Evolutionary conservation across 2,113 vertebrate species (phyloP).

Genomic region (Peucedramus taeniatus): DNA sequence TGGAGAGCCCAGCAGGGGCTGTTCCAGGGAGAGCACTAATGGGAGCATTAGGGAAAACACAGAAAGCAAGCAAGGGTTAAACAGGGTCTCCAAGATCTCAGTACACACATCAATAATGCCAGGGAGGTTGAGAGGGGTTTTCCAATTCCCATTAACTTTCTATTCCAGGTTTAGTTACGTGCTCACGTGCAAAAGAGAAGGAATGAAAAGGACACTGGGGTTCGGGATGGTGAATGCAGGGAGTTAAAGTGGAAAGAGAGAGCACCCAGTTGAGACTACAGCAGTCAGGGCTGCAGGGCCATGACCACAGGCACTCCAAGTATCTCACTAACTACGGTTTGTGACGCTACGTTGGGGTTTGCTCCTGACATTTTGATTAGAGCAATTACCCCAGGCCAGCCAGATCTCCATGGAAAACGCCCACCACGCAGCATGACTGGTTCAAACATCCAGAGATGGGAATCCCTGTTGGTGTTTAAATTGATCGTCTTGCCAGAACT

Average conservation of each 20-base stretch:
- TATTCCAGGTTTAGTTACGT: not conserved
- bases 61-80: not conserved
- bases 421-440: conserved; percentile 38
- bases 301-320: not conserved
- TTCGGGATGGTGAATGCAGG: not conserved
- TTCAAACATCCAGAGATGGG: not conserved
- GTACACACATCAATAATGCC: not conserved
- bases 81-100: not conserved
- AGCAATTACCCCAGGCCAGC: conserved; percentile 9
- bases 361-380: conserved; percentile 55
- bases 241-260: not conserved
- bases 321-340: not conserved
- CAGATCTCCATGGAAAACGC: not conserved
- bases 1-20: not conserved
- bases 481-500: conserved; percentile 2
- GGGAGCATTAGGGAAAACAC: not conserved
- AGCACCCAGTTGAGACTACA: not conserved
- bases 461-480: not conserved
- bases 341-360: not conserved
- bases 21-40: not conserved
- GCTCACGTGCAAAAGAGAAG: not conserved
- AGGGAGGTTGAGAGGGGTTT: not conserved
- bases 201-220: not conserved
- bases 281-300: not conserved
- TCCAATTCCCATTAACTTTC: not conserved